phyloP scores from a whole-genome alignment of 2,113 vertebrate species.

The Polypterus senegalus region DNA sequence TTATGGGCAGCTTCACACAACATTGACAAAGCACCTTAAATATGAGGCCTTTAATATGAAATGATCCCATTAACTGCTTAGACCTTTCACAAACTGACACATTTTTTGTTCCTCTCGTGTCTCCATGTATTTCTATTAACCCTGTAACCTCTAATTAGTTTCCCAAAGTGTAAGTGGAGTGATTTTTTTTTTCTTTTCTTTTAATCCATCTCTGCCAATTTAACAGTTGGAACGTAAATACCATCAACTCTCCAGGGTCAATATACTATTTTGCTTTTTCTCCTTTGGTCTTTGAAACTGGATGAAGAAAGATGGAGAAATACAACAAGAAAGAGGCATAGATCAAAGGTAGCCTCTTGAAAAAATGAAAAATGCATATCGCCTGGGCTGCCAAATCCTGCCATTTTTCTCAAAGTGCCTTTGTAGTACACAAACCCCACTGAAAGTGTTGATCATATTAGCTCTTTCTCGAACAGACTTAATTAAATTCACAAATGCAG shows the following conservation, averaged over 20 bases:
- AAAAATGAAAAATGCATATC: too few species aligned
- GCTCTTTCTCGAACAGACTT: background rate
- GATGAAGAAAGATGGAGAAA: too few species aligned
- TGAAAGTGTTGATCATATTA: background rate
- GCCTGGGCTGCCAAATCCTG: too few species aligned
- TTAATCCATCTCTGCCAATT: too few species aligned
- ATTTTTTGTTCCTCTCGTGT: background rate
- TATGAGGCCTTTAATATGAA: background rate
- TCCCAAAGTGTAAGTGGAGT: background rate
- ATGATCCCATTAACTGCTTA: background rate
- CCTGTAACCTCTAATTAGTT: background rate
- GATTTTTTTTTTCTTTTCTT: too few species aligned
- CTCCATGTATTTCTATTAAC: background rate
- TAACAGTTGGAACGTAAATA: too few species aligned
- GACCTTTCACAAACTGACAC: background rate
- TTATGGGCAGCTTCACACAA: background rate
- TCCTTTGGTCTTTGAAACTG: too few species aligned
- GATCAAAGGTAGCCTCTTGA: too few species aligned
- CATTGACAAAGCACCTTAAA: background rate
- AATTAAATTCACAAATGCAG: background rate
- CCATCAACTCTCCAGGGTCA: too few species aligned
- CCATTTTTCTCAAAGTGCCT: background rate
- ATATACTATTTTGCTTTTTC: too few species aligned
- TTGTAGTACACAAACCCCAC: background rate
- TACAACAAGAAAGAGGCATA: too few species aligned